Conservation (phyloP, 2,888 invertebrate genomes). For the Salpingus planirostris region DNA sequence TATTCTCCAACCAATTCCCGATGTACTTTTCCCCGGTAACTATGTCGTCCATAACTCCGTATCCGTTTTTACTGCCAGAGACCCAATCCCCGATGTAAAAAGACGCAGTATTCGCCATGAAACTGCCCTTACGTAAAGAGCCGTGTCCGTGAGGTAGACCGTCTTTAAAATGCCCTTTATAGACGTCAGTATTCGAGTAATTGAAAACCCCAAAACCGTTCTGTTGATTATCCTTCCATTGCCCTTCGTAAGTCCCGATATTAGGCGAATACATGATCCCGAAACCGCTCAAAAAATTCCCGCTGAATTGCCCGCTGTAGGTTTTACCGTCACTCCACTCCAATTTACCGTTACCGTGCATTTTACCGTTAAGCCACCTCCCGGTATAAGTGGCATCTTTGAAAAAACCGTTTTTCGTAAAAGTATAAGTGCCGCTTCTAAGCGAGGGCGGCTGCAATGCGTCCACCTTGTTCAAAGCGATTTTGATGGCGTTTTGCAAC, state of each 20-base stretch:
- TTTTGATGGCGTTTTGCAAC: constrained; percentile 64
- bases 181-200: constrained; percentile 68
- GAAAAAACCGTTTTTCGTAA: constrained; percentile 61
- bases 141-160: constrained; percentile 81
- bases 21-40: constrained; percentile 82
- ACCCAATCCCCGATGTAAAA: constrained; percentile 88
- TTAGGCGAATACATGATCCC: constrained; percentile 60
- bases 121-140: constrained; percentile 68
- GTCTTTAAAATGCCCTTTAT: constrained; percentile 81
- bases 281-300: constrained; percentile 64
- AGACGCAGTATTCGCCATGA: constrained; percentile 63
- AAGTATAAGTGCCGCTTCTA: constrained; percentile 66
- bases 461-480: constrained; percentile 51
- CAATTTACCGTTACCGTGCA: constrained; percentile 75
- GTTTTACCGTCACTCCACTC: constrained; percentile 73
- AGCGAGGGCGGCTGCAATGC: constrained; percentile 59
- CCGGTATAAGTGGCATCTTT: constrained; percentile 75
- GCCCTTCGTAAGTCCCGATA: constrained; percentile 63
- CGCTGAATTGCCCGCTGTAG: constrained; percentile 73
- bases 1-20: constrained; percentile 80
- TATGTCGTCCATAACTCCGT: constrained; percentile 83
- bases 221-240: constrained; percentile 74
- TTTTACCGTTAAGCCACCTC: constrained; percentile 72
- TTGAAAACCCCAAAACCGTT: constrained; percentile 72
- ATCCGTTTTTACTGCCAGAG: constrained; percentile 68